A percentile compares a stretch with the other conserved stretches of the same genome.
Evolutionary conservation across 2,797 vertebrate species (phyloP).

Genomic region (Tenualosa ilisha): DNA sequence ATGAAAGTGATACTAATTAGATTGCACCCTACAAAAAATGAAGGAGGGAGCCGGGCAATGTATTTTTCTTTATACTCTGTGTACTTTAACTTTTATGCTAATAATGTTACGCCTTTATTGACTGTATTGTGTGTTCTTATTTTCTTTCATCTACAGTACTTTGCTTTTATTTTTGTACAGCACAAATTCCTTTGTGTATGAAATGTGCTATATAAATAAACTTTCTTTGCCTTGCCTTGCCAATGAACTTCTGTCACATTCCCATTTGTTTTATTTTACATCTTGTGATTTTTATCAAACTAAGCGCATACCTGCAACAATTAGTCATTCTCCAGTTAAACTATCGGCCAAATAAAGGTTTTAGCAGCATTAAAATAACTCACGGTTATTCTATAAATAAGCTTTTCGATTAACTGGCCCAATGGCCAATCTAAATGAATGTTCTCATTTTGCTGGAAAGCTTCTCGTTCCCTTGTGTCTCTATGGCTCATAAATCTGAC

Average conservation of each 20-base stretch:
- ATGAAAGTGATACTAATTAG: neutral
- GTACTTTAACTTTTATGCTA: too few species aligned
- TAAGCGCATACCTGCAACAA: neutral
- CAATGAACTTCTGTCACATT: neutral
- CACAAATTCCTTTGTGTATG: too few species aligned
- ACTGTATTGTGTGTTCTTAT: too few species aligned
- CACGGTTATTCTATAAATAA: slow-evolving; percentile 13
- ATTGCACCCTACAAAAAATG: too few species aligned
- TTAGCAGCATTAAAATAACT: slow-evolving; percentile 10
- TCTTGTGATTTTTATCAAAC: neutral
- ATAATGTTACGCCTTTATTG: too few species aligned
- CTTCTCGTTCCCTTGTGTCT: slow-evolving; percentile 1
- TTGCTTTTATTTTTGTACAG: too few species aligned
- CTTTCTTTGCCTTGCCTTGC: too few species aligned
- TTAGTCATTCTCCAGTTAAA: neutral
- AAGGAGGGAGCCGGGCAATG: neutral
- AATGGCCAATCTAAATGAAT: slow-evolving; percentile 14
- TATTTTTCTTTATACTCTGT: neutral
- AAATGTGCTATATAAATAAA: too few species aligned
- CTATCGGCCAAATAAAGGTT: neutral
- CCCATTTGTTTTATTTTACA: too few species aligned
- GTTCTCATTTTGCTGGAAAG: slow-evolving; percentile 22
- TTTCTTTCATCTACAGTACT: too few species aligned
- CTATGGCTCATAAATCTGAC: slow-evolving; percentile 17
- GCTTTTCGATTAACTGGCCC: neutral